Evolutionary conservation across 2,888 invertebrate species (phyloP), one percentile per base, ranked within the genome.

Genomic region (Lutraria lutraria): DNA sequence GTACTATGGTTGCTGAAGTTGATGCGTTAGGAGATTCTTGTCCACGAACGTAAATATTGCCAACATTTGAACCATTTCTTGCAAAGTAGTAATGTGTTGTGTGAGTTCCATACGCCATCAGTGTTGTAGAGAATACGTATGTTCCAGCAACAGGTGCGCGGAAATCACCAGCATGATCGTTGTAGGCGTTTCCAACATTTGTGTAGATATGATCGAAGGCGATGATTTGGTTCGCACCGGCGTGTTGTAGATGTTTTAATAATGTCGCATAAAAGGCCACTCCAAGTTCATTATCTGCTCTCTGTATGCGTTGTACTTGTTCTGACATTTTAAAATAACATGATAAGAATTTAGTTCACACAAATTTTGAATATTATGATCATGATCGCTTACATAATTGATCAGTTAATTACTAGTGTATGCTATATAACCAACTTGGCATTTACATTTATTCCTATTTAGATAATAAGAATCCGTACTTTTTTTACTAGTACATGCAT

Each of bases 141-240:
- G 54, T 84, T 53, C 84, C 84, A 53, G 76, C n/a, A 31, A 84
- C 84, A 84, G 84, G 84, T 31, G 84, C 84, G 0, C 84, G 68
- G 54, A 84, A 84, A 31, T 84, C 84, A 16, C 84, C 84, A 12
- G 84, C 84, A 21, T 84, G 84, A 21, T 16, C 54, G 34, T 76
- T 84, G 15, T 84, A 84, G 0, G 54, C 76, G 12, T 84, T 84
- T 52, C 84, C 84, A 0, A 76, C 34, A 25, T 84, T 84, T 8
- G 84, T 84, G 1, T 54, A 31, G 15, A 84, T 72, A 0, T 25
- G n/a, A 25, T 84, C 76, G 29, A 84, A 84, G 15, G 34, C 54
- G 31, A 84, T 56, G 25, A 2, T 84, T 84, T 84, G 84, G 53
- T 76, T 76, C 10, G n/a, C 54, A 0, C 84, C 84, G 21, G 31